Evolutionary conservation across 1,140 invertebrate species (phyloP), one percentile per base, ranked within the genome.

Genomic region (Philaenus spumarius): DNA sequence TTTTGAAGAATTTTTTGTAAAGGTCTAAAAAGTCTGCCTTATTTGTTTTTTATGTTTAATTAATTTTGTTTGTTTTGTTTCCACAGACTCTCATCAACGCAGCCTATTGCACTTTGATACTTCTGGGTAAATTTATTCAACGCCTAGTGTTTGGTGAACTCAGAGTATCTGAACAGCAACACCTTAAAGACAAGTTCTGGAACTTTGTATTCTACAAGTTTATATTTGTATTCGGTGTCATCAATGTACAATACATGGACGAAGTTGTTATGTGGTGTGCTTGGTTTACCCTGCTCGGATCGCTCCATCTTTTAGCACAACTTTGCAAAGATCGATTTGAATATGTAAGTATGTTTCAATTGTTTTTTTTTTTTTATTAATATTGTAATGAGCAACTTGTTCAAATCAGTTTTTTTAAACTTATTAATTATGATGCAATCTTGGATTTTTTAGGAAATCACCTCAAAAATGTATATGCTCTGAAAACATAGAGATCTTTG

Each of bases 141-240:
- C 83, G 83, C 63, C 71, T 87, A 48, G 88, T 94, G 20, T 95
- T 95, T 77, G 91, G 90, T n/a, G 84, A 89, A 58, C 78, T 95
- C 5, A 78, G 92, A 61, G 84, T 88, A n/a, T 85, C 86, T 5
- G 93, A 95, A 73, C 81, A 87, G 62, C 76, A 72, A 64, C 73
- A 76, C 59, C 71, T 75, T 55, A 75, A 75, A 64, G 88, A 91
- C 68, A 91, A 93, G 74, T 93, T 95, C 74, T 94, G 91, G 90
- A 95, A 95, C 75, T 95, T 91, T 71, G 81, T 94, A 2, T 94
- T 95, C 73, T 93, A 95, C 75, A 96, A 96, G 75, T 94, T 95
- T 69, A 94, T 95, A 64, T 95, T 95, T 71, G 86, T 96, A 20
- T 95, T 95, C 72, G 92, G 92, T 22, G 89, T 96, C 17, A 82